phyloP scores from a whole-genome alignment of 2,888 invertebrate genomes.

The Epistrophe eligans region DNA sequence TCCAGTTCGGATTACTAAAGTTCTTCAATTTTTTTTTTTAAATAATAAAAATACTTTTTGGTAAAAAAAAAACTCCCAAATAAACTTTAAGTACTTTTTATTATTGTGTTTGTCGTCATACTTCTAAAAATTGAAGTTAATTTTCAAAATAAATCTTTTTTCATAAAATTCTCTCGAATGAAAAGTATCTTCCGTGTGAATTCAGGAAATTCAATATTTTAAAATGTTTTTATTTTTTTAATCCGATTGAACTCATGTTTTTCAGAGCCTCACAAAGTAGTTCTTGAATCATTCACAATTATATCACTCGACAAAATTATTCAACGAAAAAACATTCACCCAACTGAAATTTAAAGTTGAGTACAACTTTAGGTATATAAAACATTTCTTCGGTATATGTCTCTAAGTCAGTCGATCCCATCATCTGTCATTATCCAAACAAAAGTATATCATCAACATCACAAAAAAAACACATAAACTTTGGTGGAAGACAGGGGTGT shows the following conservation, averaged over 20 bases:
- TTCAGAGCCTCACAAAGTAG: background rate
- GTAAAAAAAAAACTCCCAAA: no score
- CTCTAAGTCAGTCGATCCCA: background rate
- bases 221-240: background rate
- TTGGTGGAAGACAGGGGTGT: constrained; percentile 62
- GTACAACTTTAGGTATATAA: background rate
- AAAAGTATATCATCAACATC: background rate
- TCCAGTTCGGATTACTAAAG: no score
- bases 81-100: no score
- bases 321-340: no score
- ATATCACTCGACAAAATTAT: background rate
- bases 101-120: no score
- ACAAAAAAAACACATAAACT: constrained; percentile 20
- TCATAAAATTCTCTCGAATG: no score
- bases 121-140: background rate
- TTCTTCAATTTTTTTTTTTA: no score
- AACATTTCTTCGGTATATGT: background rate
- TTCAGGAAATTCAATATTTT: no score
- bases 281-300: background rate
- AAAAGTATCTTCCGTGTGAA: background rate
- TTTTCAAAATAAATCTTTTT: background rate
- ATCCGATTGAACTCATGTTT: background rate
- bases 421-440: background rate
- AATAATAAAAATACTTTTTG: no score
- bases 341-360: background rate